Percentiles rank a stretch among this genome's conserved stretches.
phyloP scores from a whole-genome alignment of 2,888 invertebrate species.

The Euproctis similis region DNA sequence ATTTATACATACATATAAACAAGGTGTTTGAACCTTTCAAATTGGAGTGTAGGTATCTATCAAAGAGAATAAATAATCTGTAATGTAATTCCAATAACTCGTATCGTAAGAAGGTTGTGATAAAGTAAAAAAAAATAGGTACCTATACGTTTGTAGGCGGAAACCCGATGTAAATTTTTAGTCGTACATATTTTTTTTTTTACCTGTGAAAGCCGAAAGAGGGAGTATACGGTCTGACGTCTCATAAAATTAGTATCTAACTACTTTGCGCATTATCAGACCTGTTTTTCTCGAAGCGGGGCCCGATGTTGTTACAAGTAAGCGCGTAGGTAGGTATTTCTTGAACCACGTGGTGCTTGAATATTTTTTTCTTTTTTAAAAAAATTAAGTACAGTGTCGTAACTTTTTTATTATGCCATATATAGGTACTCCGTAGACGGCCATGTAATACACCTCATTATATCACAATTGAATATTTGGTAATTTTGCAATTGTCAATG shows the following conservation, averaged over 20 bases:
- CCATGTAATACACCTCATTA: too few relatives aligned
- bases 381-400: too few relatives aligned
- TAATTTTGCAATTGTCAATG: too few relatives aligned
- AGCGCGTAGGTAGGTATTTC: conserved; percentile 49
- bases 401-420: too few relatives aligned
- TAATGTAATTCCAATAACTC: conserved; percentile 10
- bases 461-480: too few relatives aligned
- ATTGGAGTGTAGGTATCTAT: conserved; percentile 13
- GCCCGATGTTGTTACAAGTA: conserved; percentile 49
- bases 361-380: too few relatives aligned
- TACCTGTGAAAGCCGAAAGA: conserved; percentile 45
- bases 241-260: conserved; percentile 70
- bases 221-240: conserved; percentile 54
- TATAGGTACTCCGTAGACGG: too few relatives aligned
- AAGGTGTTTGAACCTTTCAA: conserved; percentile 15
- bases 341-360: too few relatives aligned
- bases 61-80: conserved; percentile 7
- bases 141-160: conserved; percentile 28
- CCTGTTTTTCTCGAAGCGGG: conserved; percentile 47
- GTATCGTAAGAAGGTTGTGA: conserved; percentile 11
- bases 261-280: conserved; percentile 56
- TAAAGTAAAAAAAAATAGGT: conserved; percentile 21
- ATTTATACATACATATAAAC: too few relatives aligned
- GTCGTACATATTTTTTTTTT: conserved; percentile 34
- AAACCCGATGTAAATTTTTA: conserved; percentile 38